Base-by-base conservation (phyloP, 2,888 invertebrate species). In the Erebia aethiops region DNA sequence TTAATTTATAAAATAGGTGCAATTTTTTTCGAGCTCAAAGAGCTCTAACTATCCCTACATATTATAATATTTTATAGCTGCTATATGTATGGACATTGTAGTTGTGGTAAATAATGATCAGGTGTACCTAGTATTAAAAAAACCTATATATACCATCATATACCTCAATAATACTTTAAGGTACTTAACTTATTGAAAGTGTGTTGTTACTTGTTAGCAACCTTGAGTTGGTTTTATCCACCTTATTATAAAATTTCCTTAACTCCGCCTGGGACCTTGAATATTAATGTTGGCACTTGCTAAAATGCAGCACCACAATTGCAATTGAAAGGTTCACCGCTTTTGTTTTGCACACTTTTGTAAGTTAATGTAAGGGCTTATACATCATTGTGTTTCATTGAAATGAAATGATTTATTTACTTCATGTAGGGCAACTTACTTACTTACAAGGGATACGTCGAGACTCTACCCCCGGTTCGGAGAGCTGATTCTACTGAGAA, bases 281-380 rank as follows among this genome's bases (percentile, higher is more conserved):
- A 62, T 62, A 62, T 69, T 67, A 67, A 67, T 60, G 18, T 51
- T 41, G 49, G 62, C 49, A 62, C 21, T 62, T 62, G 62, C 18
- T 49, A 62, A 49, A 26, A 62, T 49, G 49, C 49, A 49, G 49
- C 18, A 18, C 16, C 21, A 46, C 62, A 49, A 62, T 62, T 62
- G 18, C 62, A 49, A 49, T 62, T 49, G 62, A 62, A 49, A 46
- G 21, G 14, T 49, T 49, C 62, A 14, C 21, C 14, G 43, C 16
- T 60, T 62, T 62, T 62, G 46, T 62, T 61, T 61, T 61, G 61
- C 43, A 61, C 61, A 18, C 61, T 61, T 46, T 61, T 61, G 43
- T 61, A 61, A 18, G 18, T 18, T 43, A 43, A 54, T 54, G 16
- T 18, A 18, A 54, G 10, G 10, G 54, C 54, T 9, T 54, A 51